A percentile compares a stretch with the other conserved stretches of the same genome.
phyloP scores from a whole-genome alignment of 2,113 vertebrate species.

The Oplegnathus fasciatus region DNA sequence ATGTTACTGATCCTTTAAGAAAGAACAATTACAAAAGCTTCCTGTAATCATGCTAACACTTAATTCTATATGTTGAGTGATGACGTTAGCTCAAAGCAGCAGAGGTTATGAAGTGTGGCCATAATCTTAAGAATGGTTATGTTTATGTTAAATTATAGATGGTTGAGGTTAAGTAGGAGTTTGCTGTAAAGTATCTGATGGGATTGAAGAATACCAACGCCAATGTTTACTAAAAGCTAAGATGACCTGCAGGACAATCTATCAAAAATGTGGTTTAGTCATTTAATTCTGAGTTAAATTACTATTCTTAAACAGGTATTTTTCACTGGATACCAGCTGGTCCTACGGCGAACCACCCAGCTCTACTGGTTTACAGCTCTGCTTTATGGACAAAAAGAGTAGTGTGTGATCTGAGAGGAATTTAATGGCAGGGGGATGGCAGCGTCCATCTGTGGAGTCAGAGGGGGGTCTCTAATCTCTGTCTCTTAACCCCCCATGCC shows the following conservation, averaged over 20 bases:
- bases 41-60: too few relatives aligned
- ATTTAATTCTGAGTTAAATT: neutral
- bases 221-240: neutral
- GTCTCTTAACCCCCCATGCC: constrained; percentile 37
- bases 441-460: constrained; percentile 73
- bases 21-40: too few relatives aligned
- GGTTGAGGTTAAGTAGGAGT: too few relatives aligned
- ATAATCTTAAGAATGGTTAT: too few relatives aligned
- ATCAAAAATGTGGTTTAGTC: neutral
- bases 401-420: constrained; percentile 49
- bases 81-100: too few relatives aligned
- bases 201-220: neutral
- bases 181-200: neutral
- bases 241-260: neutral
- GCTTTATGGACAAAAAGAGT: constrained; percentile 26
- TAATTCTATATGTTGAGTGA: neutral
- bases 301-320: neutral
- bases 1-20: too few relatives aligned
- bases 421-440: constrained; percentile 67
- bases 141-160: too few relatives aligned
- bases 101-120: too few relatives aligned
- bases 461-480: constrained; percentile 76
- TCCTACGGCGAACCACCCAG: neutral
- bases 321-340: neutral
- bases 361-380: constrained; percentile 4